Conservation (phyloP, 1,140 invertebrate species). For the Pseudomyrmex dendroicus region DNA sequence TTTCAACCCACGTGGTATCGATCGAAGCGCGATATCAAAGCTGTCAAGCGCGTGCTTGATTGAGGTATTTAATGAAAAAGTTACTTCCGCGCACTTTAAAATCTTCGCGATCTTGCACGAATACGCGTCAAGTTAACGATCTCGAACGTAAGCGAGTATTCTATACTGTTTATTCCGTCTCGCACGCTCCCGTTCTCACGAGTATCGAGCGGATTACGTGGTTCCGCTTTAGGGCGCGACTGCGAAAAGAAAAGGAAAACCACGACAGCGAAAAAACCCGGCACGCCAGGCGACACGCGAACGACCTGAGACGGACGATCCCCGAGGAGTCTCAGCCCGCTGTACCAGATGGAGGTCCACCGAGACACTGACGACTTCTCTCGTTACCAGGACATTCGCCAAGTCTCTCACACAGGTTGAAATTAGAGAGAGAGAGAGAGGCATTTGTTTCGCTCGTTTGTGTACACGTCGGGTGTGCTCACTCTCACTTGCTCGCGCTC, state of each 20-base stretch:
- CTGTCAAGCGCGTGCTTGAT: background rate
- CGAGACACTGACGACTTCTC: constrained; percentile 76
- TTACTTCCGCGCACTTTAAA: constrained; percentile 16
- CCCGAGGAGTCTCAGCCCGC: constrained; percentile 42
- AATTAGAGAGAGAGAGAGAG: constrained; percentile 38
- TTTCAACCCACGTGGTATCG: constrained; percentile 47
- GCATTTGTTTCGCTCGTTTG: constrained; percentile 50
- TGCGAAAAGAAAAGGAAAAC: background rate
- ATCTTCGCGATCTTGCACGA: background rate
- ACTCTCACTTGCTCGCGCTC: constrained; percentile 51
- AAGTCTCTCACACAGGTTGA: constrained; percentile 72
- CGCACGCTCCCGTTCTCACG: constrained; percentile 40
- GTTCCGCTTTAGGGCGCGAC: background rate
- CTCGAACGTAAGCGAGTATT: constrained; percentile 4
- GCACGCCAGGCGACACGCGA: constrained; percentile 44
- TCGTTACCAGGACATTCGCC: constrained; percentile 75
- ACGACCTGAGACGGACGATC: constrained; percentile 41
- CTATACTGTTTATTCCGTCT: constrained; percentile 40
- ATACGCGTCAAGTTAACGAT: constrained; percentile 26
- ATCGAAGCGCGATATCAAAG: constrained; percentile 23
- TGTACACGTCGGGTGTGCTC: background rate
- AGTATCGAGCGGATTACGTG: constrained; percentile 31
- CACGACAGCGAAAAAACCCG: constrained; percentile 26
- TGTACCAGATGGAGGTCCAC: constrained; percentile 73
- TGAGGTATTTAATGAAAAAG: no score